phyloP scores from a whole-genome alignment of 2,797 vertebrate species.

The Pithecia hirsuta region DNA sequence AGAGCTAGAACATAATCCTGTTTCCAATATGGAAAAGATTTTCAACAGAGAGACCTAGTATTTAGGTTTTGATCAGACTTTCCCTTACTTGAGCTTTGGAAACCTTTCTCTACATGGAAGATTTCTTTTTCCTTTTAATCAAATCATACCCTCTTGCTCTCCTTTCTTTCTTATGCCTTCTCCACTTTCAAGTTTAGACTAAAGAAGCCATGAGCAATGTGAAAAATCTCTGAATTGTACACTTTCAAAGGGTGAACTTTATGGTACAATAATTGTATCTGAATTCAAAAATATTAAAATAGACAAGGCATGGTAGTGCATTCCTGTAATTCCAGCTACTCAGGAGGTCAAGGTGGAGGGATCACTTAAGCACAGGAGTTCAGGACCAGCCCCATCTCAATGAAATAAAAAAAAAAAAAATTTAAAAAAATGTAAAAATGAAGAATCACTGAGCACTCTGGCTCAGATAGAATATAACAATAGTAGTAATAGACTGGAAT shows the following conservation, averaged over 20 bases:
- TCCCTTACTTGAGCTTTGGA: background rate
- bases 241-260: background rate
- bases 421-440: background rate
- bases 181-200: background rate
- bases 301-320: background rate
- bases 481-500: background rate
- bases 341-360: background rate
- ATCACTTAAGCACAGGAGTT: background rate
- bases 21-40: background rate
- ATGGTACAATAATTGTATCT: background rate
- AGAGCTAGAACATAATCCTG: background rate
- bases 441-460: background rate
- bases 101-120: background rate
- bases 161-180: background rate
- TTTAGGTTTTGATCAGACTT: conserved; percentile 34
- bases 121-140: background rate
- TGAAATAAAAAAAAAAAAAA: background rate
- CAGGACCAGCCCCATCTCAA: background rate
- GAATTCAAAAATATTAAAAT: background rate
- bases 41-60: background rate
- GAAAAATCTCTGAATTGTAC: background rate
- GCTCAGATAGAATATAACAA: background rate
- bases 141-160: background rate
- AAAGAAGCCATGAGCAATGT: background rate
- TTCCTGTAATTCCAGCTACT: background rate